Percentiles rank a stretch among this genome's conserved stretches.
These are phyloP conservation scores for Zaprionus tsacasi DNA, from an alignment of 1,140 invertebrate genomes.

Conservation along the genomic window DNA sequence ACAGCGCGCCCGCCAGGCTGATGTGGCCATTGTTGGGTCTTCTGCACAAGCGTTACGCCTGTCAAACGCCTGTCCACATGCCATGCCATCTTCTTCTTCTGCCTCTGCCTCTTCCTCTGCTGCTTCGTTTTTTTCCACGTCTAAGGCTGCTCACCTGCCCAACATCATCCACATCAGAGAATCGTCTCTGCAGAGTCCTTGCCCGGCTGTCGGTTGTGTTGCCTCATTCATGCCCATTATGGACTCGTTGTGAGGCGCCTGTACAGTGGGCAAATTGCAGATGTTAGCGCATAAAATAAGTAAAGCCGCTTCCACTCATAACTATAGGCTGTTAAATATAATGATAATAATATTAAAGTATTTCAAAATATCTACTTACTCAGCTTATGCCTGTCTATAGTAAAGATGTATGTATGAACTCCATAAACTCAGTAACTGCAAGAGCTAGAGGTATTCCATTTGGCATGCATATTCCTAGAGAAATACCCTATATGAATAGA, in stretches of 20 bases:
- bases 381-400: too few species aligned
- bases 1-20: conserved; percentile 36
- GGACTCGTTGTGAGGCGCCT: conserved; percentile 53
- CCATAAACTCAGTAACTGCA: neutral
- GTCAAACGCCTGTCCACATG: conserved; percentile 70
- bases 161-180: conserved; percentile 45
- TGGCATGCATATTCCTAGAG: neutral
- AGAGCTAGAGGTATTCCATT: neutral
- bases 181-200: conserved; percentile 1
- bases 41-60: conserved; percentile 62
- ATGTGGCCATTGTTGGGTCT: conserved; percentile 21
- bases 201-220: conserved; percentile 15
- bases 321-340: too few species aligned
- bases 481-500: too few species aligned
- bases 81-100: conserved; percentile 19
- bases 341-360: too few species aligned
- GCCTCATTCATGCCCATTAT: conserved; percentile 69
- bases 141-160: conserved; percentile 55
- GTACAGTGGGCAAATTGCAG: neutral
- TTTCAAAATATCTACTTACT: too few species aligned
- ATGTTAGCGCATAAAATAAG: neutral
- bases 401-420: neutral
- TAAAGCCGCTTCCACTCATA: neutral
- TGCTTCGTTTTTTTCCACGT: conserved; percentile 9
- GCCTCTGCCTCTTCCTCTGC: conserved; percentile 17